These are phyloP conservation scores for Machimus rusticus DNA, from an alignment of 2,888 invertebrate species.

Conservation along the genomic window DNA sequence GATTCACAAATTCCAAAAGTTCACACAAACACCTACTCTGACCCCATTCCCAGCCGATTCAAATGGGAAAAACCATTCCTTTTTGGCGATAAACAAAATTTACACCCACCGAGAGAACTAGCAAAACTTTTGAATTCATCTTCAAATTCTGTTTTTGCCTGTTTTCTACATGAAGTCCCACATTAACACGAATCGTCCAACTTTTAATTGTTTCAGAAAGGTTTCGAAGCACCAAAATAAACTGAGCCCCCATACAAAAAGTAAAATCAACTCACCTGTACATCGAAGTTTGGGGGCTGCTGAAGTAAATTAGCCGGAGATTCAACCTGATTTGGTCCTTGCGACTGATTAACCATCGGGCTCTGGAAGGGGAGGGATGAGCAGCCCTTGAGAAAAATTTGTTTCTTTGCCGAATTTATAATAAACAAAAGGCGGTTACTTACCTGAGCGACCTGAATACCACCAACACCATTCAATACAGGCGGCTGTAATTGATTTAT, in stretches of 20 bases:
- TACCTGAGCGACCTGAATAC: constrained; percentile 62
- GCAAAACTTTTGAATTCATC: not conserved
- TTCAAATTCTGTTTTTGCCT: not conserved
- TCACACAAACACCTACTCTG: not conserved
- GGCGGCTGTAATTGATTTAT: constrained; percentile 62
- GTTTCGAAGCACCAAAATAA: not conserved
- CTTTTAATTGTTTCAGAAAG: not conserved
- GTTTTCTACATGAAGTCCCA: not conserved
- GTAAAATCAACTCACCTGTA: constrained; percentile 70
- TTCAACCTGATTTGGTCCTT: constrained; percentile 63
- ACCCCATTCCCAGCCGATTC: not conserved
- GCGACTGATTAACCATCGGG: constrained; percentile 61
- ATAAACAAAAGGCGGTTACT: not conserved
- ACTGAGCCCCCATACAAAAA: not conserved
- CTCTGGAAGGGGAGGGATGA: constrained; percentile 52
- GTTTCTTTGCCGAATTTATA: not conserved
- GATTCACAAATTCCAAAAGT: not conserved
- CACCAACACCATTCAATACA: constrained; percentile 60
- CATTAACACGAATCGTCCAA: not conserved
- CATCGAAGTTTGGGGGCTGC: constrained; percentile 79
- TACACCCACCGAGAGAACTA: not conserved
- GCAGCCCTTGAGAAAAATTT: not conserved
- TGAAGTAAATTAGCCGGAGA: constrained; percentile 65
- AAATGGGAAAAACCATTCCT: not conserved
- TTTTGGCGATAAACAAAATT: not conserved